Percentiles rank a stretch among this genome's conserved stretches.
phyloP scores from a whole-genome alignment of 2,797 vertebrate genomes.

The Macropodus opercularis region DNA sequence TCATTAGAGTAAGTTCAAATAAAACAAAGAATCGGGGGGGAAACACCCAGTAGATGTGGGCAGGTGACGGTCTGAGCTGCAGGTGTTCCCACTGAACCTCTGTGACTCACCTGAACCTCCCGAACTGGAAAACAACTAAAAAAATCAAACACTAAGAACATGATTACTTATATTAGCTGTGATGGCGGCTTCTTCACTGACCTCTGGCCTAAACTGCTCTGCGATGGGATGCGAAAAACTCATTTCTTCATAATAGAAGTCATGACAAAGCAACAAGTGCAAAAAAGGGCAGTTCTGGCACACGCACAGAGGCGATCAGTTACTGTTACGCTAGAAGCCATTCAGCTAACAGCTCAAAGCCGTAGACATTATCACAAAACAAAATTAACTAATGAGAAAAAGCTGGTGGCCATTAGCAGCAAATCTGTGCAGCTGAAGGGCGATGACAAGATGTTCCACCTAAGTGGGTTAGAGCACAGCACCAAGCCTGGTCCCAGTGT shows the following conservation, averaged over 20 bases:
- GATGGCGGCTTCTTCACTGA: slow-evolving; percentile 9
- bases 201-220: slow-evolving; percentile 26
- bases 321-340: slow-evolving; percentile 55
- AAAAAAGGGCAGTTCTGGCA: slow-evolving; percentile 23
- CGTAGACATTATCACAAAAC: slow-evolving; percentile 58
- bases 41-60: slow-evolving; percentile 16
- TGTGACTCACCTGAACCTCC: slow-evolving; percentile 22
- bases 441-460: slow-evolving; percentile 57
- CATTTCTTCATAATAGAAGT: slow-evolving; percentile 17
- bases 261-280: slow-evolving; percentile 21
- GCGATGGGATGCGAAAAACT: slow-evolving; percentile 17
- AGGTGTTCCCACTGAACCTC: slow-evolving; percentile 37
- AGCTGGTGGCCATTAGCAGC: slow-evolving; percentile 59
- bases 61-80: slow-evolving; percentile 17
- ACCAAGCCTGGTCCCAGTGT: slow-evolving; percentile 12
- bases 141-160: slow-evolving; percentile 9
- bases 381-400: slow-evolving; percentile 72
- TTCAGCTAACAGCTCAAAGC: slow-evolving; percentile 45
- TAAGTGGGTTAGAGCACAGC: slow-evolving; percentile 57
- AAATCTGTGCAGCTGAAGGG: slow-evolving; percentile 54
- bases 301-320: slow-evolving; percentile 44
- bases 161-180: slow-evolving; percentile 53
- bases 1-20: slow-evolving; percentile 48
- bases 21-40: slow-evolving; percentile 26
- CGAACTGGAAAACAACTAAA: slow-evolving; percentile 37